A percentile compares a stretch with the other conserved stretches of the same genome.
Evolutionary conservation across 2,113 vertebrate species (phyloP).

Genomic region (Ophiodon elongatus): DNA sequence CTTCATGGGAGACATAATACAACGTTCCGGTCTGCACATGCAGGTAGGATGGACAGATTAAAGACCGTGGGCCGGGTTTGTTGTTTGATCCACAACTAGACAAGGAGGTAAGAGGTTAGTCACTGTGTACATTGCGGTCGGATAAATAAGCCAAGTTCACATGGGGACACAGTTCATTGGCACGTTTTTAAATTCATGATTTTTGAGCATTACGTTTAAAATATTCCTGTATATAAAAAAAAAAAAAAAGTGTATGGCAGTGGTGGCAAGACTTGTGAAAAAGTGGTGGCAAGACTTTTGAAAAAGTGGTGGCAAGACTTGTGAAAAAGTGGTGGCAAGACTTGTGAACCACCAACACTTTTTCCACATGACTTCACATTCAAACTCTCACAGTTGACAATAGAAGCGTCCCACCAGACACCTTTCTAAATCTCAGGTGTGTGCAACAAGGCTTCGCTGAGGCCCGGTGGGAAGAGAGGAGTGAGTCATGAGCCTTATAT

Average conservation of each 20-base stretch:
- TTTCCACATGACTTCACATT: neutral
- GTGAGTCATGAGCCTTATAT: conserved; percentile 16
- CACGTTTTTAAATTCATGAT: neutral
- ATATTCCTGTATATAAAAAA: neutral
- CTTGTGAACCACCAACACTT: neutral
- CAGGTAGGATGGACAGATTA: conserved; percentile 3
- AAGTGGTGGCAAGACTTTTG: too few species aligned
- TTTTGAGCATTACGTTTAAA: neutral
- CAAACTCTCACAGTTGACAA: neutral
- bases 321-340: neutral
- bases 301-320: neutral
- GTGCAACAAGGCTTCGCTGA: neutral
- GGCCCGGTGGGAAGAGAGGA: neutral
- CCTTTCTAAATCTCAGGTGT: conserved; percentile 1
- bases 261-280: neutral
- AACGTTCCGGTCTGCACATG: conserved; percentile 21
- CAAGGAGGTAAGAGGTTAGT: neutral
- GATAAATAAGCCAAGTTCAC: neutral
- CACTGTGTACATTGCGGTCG: neutral
- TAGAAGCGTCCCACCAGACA: neutral
- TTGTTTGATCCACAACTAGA: neutral
- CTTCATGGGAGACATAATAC: neutral
- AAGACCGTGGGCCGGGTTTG: neutral
- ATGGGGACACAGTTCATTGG: too few species aligned
- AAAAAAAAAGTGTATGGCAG: too few species aligned